Conservation (phyloP, 2,113 vertebrate species). For the Chaetorhynchus papuensis region DNA sequence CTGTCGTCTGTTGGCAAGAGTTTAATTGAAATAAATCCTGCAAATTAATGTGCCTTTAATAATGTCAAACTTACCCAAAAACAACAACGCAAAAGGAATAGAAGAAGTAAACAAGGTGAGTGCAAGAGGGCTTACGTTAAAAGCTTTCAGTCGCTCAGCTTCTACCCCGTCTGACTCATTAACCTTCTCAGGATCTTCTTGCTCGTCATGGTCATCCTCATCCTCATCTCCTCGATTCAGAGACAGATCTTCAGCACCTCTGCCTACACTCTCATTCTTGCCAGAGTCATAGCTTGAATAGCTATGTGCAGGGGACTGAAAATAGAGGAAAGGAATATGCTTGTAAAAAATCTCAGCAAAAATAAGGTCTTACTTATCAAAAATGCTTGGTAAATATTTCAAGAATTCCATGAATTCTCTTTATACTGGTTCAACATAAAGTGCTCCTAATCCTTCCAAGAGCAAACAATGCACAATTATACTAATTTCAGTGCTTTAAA, state of each 20-base stretch:
- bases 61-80: constrained; percentile 53
- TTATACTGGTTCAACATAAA: neutral
- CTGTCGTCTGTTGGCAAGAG: constrained; percentile 60
- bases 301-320: constrained; percentile 82
- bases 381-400: neutral
- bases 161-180: constrained; percentile 80
- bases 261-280: constrained; percentile 79
- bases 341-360: neutral
- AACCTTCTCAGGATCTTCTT: constrained; percentile 80
- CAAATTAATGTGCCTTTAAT: constrained; percentile 59
- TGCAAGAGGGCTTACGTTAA: constrained; percentile 77
- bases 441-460: neutral
- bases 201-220: constrained; percentile 82
- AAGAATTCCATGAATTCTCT: neutral
- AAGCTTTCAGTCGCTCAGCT: constrained; percentile 82
- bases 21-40: constrained; percentile 49
- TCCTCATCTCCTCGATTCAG: constrained; percentile 79
- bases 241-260: constrained; percentile 80
- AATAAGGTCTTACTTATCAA: neutral
- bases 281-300: constrained; percentile 84
- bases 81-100: constrained; percentile 32
- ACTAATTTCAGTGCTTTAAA: neutral
- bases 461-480: neutral
- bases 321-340: constrained; percentile 22
- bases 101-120: neutral